Evolutionary conservation across 2,113 vertebrate species (phyloP).

Genomic region (Psilopogon haemacephalus): DNA sequence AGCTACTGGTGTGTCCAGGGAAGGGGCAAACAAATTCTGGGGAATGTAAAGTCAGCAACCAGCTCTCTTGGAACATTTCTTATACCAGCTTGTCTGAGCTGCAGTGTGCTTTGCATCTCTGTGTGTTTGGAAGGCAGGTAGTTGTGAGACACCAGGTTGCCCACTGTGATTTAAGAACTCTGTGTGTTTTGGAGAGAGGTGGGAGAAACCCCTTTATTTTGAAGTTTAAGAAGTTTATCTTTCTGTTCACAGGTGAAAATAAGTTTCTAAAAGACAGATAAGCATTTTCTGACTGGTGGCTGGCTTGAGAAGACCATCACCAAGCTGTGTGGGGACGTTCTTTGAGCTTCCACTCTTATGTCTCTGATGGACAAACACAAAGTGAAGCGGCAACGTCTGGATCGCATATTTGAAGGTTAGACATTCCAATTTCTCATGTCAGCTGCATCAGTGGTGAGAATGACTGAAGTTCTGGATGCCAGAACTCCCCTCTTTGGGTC

Average conservation of each 20-base stretch:
- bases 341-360: slow-evolving; percentile 47
- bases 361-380: slow-evolving; percentile 78
- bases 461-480: not conserved
- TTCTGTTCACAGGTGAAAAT: slow-evolving; percentile 52
- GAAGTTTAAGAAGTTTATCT: not conserved
- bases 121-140: not conserved
- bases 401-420: slow-evolving; percentile 78
- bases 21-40: not conserved
- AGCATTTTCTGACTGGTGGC: slow-evolving; percentile 30
- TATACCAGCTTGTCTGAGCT: fast-evolving
- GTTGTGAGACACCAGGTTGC: not conserved
- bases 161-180: not conserved
- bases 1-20: not conserved
- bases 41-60: not conserved
- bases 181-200: not conserved
- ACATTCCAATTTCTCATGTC: not conserved
- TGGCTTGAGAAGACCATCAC: slow-evolving; percentile 5
- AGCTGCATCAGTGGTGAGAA: not conserved
- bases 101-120: not conserved
- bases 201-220: not conserved
- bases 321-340: slow-evolving; percentile 49
- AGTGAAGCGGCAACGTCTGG: slow-evolving; percentile 76
- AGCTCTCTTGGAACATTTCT: not conserved
- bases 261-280: not conserved
- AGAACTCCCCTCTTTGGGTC: not conserved